Percentiles rank a stretch among this genome's conserved stretches.
phyloP scores from a whole-genome alignment of 2,888 invertebrate species.

The Lagria hirta region DNA sequence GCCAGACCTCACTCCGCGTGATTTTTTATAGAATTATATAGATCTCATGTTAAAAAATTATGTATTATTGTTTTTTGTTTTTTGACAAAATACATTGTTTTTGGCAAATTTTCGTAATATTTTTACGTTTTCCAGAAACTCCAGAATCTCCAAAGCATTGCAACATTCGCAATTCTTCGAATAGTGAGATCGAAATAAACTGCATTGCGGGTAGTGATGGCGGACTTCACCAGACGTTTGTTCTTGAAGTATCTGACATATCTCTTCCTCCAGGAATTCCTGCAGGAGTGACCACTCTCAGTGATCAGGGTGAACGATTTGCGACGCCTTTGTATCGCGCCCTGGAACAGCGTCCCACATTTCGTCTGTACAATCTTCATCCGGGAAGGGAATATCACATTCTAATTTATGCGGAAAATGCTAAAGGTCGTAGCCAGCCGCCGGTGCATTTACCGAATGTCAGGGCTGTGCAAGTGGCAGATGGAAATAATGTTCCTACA shows the following conservation, averaged over 20 bases:
- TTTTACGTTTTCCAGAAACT: slow-evolving; percentile 69
- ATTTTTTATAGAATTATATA: too few relatives aligned
- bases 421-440: slow-evolving; percentile 73
- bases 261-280: slow-evolving; percentile 50
- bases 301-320: slow-evolving; percentile 51
- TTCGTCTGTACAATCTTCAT: slow-evolving; percentile 71
- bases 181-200: slow-evolving; percentile 63
- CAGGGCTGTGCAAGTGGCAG: too few relatives aligned
- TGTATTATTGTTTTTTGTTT: too few relatives aligned
- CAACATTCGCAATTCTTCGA: slow-evolving; percentile 66
- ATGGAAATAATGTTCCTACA: too few relatives aligned
- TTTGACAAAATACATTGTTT: too few relatives aligned
- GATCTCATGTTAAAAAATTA: slow-evolving; percentile 1
- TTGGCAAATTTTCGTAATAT: too few relatives aligned
- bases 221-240: slow-evolving; percentile 78
- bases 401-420: slow-evolving; percentile 79
- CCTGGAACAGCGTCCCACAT: slow-evolving; percentile 69
- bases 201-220: slow-evolving; percentile 81
- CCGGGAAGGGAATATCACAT: slow-evolving; percentile 79
- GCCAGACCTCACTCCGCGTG: too few relatives aligned
- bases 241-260: slow-evolving; percentile 74
- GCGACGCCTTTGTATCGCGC: slow-evolving; percentile 58
- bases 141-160: slow-evolving; percentile 79
- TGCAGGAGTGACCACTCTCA: slow-evolving; percentile 52
- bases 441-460: slow-evolving; percentile 73